Base-by-base conservation (phyloP, 2,888 invertebrate species). In the Apoda limacodes region DNA sequence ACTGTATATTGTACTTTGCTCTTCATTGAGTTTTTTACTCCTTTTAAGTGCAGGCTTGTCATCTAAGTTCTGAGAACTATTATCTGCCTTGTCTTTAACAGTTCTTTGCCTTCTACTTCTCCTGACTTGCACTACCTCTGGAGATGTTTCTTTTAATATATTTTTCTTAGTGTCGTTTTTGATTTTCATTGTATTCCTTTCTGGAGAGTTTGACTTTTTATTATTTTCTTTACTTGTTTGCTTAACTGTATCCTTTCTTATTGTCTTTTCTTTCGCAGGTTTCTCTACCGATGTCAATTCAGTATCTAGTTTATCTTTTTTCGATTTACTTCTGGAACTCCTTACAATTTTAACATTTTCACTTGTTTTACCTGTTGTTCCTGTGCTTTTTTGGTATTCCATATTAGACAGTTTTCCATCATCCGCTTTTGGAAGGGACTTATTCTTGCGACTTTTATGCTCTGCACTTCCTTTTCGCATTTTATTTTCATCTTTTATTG, bases 1-100 rank as follows among this genome's bases (percentile, higher is more conserved):
- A 38, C 56, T 60, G 30, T 71, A 72, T 1, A 72, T 60, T 1
- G 55, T 48, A 41, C 75, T 76, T 22, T 63, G 52, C 26, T 74
- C 68, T 10, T 50, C 46, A 4, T 36, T 34, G 3, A 29, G 25
- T 28, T 25, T 34, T 5, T 28, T 35, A 2, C 14, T 14, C 6
- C 33, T 29, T 28, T 40, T 41, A 5, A 7, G 27, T 9, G 14
- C 28, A 5, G 12, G 9, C 14, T 40, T 6, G 47, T 34, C 25
- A 55, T 51, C 10, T 10, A 5, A 14, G 6, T 23, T 30, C 34
- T 5, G 7, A 14, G 53, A 53, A 35, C 47, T 46, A 0, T 42
- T 43, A 22, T 32, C 15, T 35, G 14, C 25, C 48, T 41, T 11
- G 45, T 43, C 6, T 26, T 28, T 19, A 39, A 34, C 23, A 23